Base-by-base conservation (phyloP, 2,113 vertebrate genomes). In the Odocoileus virginianus region DNA sequence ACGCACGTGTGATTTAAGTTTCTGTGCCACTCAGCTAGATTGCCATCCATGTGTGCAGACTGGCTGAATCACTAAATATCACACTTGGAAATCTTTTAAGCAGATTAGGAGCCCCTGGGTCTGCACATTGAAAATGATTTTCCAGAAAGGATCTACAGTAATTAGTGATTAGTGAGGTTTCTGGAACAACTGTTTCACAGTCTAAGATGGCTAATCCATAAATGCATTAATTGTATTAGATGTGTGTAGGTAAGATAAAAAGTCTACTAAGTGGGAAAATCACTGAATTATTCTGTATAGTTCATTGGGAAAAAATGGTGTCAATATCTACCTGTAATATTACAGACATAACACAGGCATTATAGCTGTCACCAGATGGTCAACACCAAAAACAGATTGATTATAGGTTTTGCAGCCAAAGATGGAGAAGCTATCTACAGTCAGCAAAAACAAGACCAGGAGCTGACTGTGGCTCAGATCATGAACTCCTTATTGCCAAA, bases 111-210 rank as follows among this genome's bases (percentile, higher is more conserved):
- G 67, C 60, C 93, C 95, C 95, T 97, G 95, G 94, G 97, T 95
- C 61, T 95, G 40, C 95, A 96, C 71, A 93, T 52, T 97, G 91
- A 96, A 97, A 97, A 97, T 97, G 52, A 97, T 97, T 98, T 98
- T 98, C 87, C 79, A 95, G 92, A 97, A 97, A 93, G 88, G 95
- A 97, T 87, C 93, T 95, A 85, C 88, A 97, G 95, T 98, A 97
- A 98, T 97, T 98, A 97, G 96, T 96, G 84, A 98, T 98, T 97
- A 98, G 79, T 78, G 85, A 87, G 74, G 40, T 94, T 97, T 98
- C 91, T 96, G 58, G 28, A 91, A 96, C 95, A 97, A 98, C 85
- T 97, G 91, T 87, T 98, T 98, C 96, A 94, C 93, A 93, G 95
- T 90, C 57, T 95, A 93, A 93, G 91, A 91, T 33, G 76, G 96